Percentiles rank a stretch among this genome's conserved stretches.
Conservation (phyloP, 2,888 invertebrate genomes). For the Anoncus sp. region DNA sequence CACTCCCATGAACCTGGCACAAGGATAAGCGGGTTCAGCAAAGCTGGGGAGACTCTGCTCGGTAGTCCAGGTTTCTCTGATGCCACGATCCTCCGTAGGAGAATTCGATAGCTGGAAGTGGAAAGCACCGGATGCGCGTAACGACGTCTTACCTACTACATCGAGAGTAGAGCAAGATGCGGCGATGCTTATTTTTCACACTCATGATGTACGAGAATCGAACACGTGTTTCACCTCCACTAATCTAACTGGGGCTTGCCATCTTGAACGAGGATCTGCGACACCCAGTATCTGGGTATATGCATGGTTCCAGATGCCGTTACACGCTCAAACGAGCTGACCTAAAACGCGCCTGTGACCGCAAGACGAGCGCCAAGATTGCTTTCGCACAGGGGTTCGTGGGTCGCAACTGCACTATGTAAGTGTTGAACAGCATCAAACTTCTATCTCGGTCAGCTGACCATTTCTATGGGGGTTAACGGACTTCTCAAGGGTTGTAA, state of each 20-base stretch:
- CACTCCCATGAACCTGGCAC: conserved; percentile 36
- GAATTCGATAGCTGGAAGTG: conserved; percentile 63
- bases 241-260: conserved; percentile 77
- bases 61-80: conserved; percentile 54
- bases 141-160: conserved; percentile 83
- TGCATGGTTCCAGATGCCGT: conserved; percentile 80
- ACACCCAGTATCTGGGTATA: conserved; percentile 50
- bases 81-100: conserved; percentile 52
- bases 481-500: neutral
- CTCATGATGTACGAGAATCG: conserved; percentile 72
- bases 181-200: conserved; percentile 77
- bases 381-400: conserved; percentile 41
- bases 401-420: conserved; percentile 48
- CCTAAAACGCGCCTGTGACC: conserved; percentile 72
- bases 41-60: conserved; percentile 32
- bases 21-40: conserved; percentile 55
- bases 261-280: conserved; percentile 53
- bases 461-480: conserved; percentile 13
- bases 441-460: conserved; percentile 15
- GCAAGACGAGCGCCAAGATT: conserved; percentile 48
- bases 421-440: conserved; percentile 43
- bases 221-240: conserved; percentile 82
- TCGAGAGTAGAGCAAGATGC: conserved; percentile 66
- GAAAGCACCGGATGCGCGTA: conserved; percentile 80
- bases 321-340: conserved; percentile 73